Percentiles rank a stretch among this genome's conserved stretches.
These are phyloP conservation scores for Pagrus major DNA, from an alignment of 2,113 vertebrate genomes.

Conservation along the genomic window DNA sequence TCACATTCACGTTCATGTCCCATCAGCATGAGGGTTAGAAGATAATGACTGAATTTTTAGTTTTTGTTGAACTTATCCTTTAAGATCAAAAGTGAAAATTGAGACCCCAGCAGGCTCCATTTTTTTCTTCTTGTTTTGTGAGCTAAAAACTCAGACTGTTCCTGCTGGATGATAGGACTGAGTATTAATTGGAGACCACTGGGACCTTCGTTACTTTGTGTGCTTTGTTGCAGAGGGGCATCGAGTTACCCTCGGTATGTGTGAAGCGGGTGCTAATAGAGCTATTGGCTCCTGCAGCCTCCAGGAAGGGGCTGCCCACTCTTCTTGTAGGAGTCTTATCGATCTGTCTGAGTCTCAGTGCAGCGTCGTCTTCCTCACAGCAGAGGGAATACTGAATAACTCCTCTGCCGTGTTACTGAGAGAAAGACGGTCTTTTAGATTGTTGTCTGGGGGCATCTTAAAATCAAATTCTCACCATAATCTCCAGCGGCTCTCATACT, in stretches of 20 bases:
- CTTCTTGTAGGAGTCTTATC: conserved; percentile 47
- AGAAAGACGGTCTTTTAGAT: background rate
- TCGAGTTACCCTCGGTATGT: conserved; percentile 8
- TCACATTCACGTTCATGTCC: too few relatives aligned
- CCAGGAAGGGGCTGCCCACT: conserved; percentile 11
- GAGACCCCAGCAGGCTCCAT: too few relatives aligned
- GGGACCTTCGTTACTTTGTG: conserved; percentile 33
- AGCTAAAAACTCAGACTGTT: background rate
- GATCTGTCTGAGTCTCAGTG: conserved; percentile 53
- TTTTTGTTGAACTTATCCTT: too few relatives aligned
- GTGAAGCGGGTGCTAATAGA: conserved; percentile 44
- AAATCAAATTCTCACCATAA: background rate
- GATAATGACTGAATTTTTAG: too few relatives aligned
- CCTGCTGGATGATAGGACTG: background rate
- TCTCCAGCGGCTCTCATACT: background rate
- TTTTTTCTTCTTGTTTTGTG: background rate
- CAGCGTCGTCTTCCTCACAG: background rate
- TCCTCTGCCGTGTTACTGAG: background rate
- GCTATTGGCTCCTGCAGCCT: conserved; percentile 25
- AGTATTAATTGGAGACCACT: conserved; percentile 29
- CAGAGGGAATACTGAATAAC: conserved; percentile 18
- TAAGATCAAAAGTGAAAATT: too few relatives aligned
- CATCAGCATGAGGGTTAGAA: too few relatives aligned
- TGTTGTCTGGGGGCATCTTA: background rate
- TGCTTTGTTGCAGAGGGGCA: conserved; percentile 14